Conservation (phyloP, 2,888 invertebrate genomes). For the Nomada goodeniana region DNA sequence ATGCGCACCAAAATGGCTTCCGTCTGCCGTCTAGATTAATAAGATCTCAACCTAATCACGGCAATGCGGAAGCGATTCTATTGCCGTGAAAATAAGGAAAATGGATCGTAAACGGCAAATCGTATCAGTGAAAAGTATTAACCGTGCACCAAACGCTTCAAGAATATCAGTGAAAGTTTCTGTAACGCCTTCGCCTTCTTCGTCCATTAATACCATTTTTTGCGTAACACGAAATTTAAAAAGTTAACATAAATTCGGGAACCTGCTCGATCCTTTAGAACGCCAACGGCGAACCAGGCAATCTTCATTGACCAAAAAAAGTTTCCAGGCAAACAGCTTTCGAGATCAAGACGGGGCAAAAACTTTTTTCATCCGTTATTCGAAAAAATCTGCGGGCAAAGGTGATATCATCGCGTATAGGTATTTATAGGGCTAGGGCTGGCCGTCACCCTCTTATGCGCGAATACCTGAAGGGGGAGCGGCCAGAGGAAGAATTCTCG, state of each 20-base stretch:
- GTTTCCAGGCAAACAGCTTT: neutral
- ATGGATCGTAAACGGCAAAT: constrained; percentile 38
- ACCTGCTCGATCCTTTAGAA: too few species aligned
- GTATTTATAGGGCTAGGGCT: constrained; percentile 70
- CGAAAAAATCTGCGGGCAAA: constrained; percentile 64
- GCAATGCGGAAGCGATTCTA: constrained; percentile 54
- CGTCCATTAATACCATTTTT: too few species aligned
- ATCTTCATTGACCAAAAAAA: too few species aligned
- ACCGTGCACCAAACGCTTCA: neutral
- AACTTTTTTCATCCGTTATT: constrained; percentile 6
- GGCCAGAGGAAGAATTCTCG: constrained; percentile 82
- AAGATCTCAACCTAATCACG: constrained; percentile 43
- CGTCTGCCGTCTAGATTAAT: constrained; percentile 56
- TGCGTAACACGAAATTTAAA: neutral
- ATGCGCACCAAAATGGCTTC: constrained; percentile 63
- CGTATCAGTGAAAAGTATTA: neutral
- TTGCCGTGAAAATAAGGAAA: constrained; percentile 25
- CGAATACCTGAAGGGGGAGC: constrained; percentile 71
- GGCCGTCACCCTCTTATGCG: constrained; percentile 71
- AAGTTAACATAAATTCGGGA: too few species aligned
- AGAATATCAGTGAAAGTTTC: constrained; percentile 21
- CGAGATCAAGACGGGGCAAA: too few species aligned
- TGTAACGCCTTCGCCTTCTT: neutral
- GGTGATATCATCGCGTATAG: constrained; percentile 64
- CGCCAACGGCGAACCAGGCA: too few species aligned